Base-by-base conservation (phyloP, 2,888 invertebrate species). In the Eupithecia centaureata region DNA sequence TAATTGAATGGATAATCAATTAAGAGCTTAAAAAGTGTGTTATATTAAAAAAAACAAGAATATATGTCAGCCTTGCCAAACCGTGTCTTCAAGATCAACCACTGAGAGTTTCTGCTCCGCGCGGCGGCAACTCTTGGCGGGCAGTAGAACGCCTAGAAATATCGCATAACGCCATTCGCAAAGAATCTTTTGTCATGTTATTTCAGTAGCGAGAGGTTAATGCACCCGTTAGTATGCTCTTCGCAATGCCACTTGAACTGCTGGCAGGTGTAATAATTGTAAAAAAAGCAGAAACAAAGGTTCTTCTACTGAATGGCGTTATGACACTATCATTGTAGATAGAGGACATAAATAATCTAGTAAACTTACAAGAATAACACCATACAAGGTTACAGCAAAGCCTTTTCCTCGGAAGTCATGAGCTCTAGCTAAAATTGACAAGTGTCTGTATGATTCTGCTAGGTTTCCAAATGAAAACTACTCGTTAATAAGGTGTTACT, bases 81-180 rank as follows among this genome's bases (percentile, higher is more conserved):
- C 84, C 85, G 83, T 83, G 83, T 85, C 86, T 87, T 89, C 87
- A 86, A 83, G 13, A 28, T 30, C n/a, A 56, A 56, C 54, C 89
- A 83, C 86, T 87, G 88, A 88, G 88, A 88, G 77, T 84, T 78
- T 89, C 90, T 91, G 89, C 86, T 86, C 79, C 82, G 65, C 82
- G 65, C 74, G 81, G 79, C 79, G 79, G 79, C 79, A 79, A 82
- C 81, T 83, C 83, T 87, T 85, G 84, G 87, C 85, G 86, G 86
- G 76, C 80, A 82, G 77, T 84, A 81, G 76, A 78, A 79, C 78
- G 78, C 72, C 82, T 82, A 78, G 75, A 81, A 77, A 77, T 76
- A 70, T 79, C 76, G 76, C 79, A 77, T 81, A 85, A 84, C 78
- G 78, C 83, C 82, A 84, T 83, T 78, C 82, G 82, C 77, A 72